Base-by-base conservation (phyloP, 2,888 invertebrate genomes). In the Baccha elongata region DNA sequence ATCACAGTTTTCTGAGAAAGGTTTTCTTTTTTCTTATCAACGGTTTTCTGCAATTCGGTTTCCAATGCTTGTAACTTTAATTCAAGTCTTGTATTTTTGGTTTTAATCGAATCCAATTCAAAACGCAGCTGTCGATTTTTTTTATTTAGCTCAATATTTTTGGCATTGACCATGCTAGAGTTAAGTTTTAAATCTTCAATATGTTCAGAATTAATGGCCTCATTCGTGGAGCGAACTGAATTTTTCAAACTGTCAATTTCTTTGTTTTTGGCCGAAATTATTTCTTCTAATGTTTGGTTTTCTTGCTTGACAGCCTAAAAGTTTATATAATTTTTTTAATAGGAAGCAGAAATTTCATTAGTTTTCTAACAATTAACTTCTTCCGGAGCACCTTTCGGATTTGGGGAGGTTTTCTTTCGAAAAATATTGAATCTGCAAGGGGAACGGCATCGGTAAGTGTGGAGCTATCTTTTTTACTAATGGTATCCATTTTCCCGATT, bases 71-170 rank as follows among this genome's bases (percentile, higher is more conserved):
- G 78, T 2, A 88, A 73, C 35, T 86, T 86, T 5, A 84, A 7
- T 2, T 89, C 89, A 40, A 88, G 87, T 60, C 86, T 87, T 23
- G 4, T 53, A 17, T 88, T 67, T 15, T 87, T 88, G 68, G 86
- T 87, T 79, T 88, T 91, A 0, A 85, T 52, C 15, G 85, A 85
- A 19, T 89, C 89, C 52, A 90, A 8, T 29, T 90, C 90, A 0
- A 88, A 85, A 3, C 86, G 88, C 64, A 91, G 84, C 50, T 86
- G 85, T 0, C 89, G 89, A 85, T 90, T 91, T 81, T 88, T 90
- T 53, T 89, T 89, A 78, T 88, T 88, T n/a, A 91, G 74, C 8
- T 90, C 90, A 6, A 88, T 74, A 15, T 90, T 88, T 75, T 90
- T 90, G 2, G 87, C 83, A 23, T 87, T 85, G 1, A 88, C 89